phyloP scores from a whole-genome alignment of 2,888 invertebrate genomes.

The Drosophila histrio region DNA sequence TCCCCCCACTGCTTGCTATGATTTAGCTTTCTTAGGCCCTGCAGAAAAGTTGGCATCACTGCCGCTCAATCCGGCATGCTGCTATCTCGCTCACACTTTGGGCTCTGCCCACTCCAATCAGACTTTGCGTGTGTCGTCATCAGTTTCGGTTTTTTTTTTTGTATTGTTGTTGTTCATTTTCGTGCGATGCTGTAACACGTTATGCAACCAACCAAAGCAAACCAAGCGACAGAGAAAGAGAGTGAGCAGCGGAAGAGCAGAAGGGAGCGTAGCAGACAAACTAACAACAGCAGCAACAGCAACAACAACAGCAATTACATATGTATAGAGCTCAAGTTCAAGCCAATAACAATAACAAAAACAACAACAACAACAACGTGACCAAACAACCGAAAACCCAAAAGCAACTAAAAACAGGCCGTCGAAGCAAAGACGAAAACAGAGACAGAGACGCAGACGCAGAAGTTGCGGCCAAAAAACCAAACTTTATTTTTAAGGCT shows the following conservation, averaged over 20 bases:
- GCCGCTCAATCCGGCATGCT: background rate
- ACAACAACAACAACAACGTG: slow-evolving; percentile 46
- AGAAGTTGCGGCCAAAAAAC: slow-evolving; percentile 22
- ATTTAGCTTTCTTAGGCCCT: no score
- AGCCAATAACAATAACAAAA: slow-evolving; percentile 62
- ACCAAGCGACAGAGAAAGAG: background rate
- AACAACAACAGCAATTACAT: slow-evolving; percentile 67
- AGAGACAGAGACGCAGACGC: background rate
- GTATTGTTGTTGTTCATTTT: slow-evolving; percentile 58
- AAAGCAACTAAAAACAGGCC: slow-evolving; percentile 51
- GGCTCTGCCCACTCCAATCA: slow-evolving; percentile 34
- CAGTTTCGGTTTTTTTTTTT: slow-evolving; percentile 61
- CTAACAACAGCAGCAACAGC: slow-evolving; percentile 40
- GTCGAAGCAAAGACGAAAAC: slow-evolving; percentile 8
- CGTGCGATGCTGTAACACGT: slow-evolving; percentile 82
- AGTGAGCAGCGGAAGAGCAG: background rate
- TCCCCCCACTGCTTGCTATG: no score
- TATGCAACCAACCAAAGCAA: slow-evolving; percentile 76
- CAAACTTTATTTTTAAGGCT: slow-evolving; percentile 56
- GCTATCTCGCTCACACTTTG: background rate
- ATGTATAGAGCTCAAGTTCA: slow-evolving; percentile 77
- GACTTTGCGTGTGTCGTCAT: slow-evolving; percentile 70
- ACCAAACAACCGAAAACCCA: slow-evolving; percentile 32
- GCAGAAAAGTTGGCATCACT: no score
- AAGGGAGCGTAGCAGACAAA: slow-evolving; percentile 32